Conservation (phyloP, 2,888 invertebrate genomes). For the Octonoba sinensis region DNA sequence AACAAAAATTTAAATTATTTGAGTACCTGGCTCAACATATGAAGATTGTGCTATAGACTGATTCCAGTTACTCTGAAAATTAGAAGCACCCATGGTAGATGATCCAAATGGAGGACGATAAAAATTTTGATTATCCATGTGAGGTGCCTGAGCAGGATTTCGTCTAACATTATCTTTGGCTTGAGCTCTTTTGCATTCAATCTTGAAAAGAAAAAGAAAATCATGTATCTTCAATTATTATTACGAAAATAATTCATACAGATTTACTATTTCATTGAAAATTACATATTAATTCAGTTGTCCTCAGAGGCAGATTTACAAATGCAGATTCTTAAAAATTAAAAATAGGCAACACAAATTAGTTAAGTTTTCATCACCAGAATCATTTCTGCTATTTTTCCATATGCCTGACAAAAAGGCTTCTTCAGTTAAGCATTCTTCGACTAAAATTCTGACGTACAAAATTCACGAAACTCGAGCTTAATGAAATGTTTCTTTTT, state of each 20-base stretch:
- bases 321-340: no score
- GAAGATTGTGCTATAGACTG: slow-evolving; percentile 13
- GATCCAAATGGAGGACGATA: slow-evolving; percentile 72
- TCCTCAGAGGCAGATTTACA: no score
- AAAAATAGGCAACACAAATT: no score
- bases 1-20: background rate
- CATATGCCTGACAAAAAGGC: no score
- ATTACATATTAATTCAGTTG: no score
- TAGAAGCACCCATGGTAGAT: slow-evolving; percentile 73
- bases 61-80: slow-evolving; percentile 44
- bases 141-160: slow-evolving; percentile 3
- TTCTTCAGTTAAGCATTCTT: no score
- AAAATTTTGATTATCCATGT: slow-evolving; percentile 11
- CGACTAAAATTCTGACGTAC: no score
- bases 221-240: background rate
- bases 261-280: no score
- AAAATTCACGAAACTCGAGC: no score
- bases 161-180: slow-evolving; percentile 78
- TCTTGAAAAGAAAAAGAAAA: slow-evolving; percentile 76
- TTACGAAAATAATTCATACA: background rate
- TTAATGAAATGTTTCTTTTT: no score
- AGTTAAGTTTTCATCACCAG: no score
- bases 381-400: no score
- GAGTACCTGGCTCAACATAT: slow-evolving; percentile 42
- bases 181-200: slow-evolving; percentile 93